Conservation (phyloP, 2,888 invertebrate genomes). For the Griposia aprilina region DNA sequence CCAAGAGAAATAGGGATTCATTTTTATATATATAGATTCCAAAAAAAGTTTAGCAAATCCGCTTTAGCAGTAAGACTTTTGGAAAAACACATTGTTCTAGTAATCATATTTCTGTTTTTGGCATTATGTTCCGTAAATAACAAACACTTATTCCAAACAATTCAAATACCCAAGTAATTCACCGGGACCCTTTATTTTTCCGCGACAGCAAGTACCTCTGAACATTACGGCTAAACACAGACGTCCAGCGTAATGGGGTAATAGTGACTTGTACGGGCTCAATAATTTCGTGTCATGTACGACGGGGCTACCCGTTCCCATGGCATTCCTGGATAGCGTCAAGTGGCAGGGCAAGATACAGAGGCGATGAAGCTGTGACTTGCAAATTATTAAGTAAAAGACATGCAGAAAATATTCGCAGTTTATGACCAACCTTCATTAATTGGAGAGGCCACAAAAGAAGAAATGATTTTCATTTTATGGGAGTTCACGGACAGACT, state of each 20-base stretch:
- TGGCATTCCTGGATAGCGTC: slow-evolving; percentile 79
- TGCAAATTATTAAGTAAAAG: background rate
- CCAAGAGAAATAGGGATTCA: too few relatives aligned
- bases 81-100: too few relatives aligned
- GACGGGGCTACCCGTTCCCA: slow-evolving; percentile 85
- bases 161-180: slow-evolving; percentile 20
- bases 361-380: slow-evolving; percentile 43
- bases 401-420: background rate
- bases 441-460: background rate
- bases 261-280: slow-evolving; percentile 77
- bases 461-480: background rate
- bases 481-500: background rate
- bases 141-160: background rate
- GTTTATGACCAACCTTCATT: background rate
- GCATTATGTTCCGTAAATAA: too few relatives aligned
- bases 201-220: slow-evolving; percentile 61
- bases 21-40: too few relatives aligned
- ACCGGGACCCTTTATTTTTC: slow-evolving; percentile 34
- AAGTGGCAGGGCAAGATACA: slow-evolving; percentile 31
- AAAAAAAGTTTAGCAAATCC: too few relatives aligned
- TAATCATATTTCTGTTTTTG: too few relatives aligned
- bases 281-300: slow-evolving; percentile 84
- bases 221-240: slow-evolving; percentile 67
- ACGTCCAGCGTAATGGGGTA: slow-evolving; percentile 74
- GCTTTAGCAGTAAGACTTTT: too few relatives aligned